A percentile compares a stretch with the other conserved stretches of the same genome.
Conservation (phyloP, 2,888 invertebrate genomes). For the Incurvaria masculella region DNA sequence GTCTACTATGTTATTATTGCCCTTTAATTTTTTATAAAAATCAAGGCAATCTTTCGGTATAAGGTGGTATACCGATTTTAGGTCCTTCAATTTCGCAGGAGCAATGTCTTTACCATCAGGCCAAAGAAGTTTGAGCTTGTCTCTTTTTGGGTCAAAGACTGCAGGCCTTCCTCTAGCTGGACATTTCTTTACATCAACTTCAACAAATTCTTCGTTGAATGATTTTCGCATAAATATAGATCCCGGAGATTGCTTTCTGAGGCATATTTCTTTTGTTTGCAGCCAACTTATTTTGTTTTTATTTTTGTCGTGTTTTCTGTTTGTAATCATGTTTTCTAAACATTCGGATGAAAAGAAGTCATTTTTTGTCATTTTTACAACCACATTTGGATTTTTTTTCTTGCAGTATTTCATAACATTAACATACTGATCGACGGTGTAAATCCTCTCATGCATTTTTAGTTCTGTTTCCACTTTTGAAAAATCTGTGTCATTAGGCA, state of each 20-base stretch:
- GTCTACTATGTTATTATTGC: conserved; percentile 5
- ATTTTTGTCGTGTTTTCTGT: conserved; percentile 2
- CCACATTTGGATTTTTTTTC: conserved; percentile 8
- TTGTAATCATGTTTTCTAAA: conserved; percentile 2
- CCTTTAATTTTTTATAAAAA: conserved; percentile 10
- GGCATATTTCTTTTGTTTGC: conserved; percentile 12
- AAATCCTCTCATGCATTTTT: conserved; percentile 10
- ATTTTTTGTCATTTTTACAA: conserved; percentile 8
- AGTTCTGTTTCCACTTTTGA: conserved; percentile 10
- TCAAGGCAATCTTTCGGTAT: conserved; percentile 12
- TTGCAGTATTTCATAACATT: conserved; percentile 9
- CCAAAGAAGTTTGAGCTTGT: conserved; percentile 12
- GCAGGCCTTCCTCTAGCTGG: too few species aligned
- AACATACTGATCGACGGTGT: conserved; percentile 12
- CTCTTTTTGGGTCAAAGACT: too few species aligned
- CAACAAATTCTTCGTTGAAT: too few species aligned
- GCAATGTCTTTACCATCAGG: conserved; percentile 15
- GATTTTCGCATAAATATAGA: too few species aligned
- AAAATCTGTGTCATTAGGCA: conserved; percentile 14
- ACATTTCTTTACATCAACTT: too few species aligned
- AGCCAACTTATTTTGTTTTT: conserved; percentile 8
- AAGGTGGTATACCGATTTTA: conserved; percentile 10
- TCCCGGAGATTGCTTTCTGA: neutral
- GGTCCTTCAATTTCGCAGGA: conserved; percentile 13
- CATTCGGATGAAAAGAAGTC: conserved; percentile 7